Evolutionary conservation across 2,113 vertebrate species (phyloP), one percentile per base, ranked within the genome.

Genomic region (Heterotis niloticus): DNA sequence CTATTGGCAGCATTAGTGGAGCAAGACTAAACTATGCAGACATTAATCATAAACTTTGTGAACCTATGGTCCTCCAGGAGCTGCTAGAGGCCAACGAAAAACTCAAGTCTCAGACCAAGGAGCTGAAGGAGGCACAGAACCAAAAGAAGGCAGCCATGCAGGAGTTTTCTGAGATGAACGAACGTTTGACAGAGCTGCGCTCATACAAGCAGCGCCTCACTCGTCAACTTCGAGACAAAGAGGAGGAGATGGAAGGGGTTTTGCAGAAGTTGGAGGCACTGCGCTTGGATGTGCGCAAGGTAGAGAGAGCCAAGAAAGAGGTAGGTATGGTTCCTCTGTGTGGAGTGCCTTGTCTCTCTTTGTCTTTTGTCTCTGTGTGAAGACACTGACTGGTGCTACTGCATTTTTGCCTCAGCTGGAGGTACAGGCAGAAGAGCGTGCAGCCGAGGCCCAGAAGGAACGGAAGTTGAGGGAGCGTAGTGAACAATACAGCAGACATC

Each of bases 141-240:
- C 98, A 99, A 91, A 94, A 95, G 86, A 97, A 97, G 89, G 87
- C 98, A 91, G 95, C 96, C 86, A 95, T 98, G 94, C 94, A 96
- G 85, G 98, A 98, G 85, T 98, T 98, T 90, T 95, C 96, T 69
- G 96, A 98, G 91, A 95, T 99, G 87, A 99, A 96, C 80, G 96
- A 96, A 86, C 94, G 93, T 56, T 93, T 98, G 81, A 96, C 96
- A 68, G 96, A 99, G 74, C 91, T 98, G 90, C 93, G 95, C 92
- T 95, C 94, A 54, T 89, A 96, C 89, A 99, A 98, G 88, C 97
- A 99, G 92, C 96, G 96, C 83, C 93, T 99, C 83, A 87, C 90
- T 84, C 95, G 97, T 76, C 97, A 98, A 88, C 90, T 99, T 86
- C 94, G 96, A 64, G 96, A 99, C 93, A 98, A 98, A 86, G 98